A percentile compares a stretch with the other conserved stretches of the same genome.
phyloP scores from a whole-genome alignment of 2,888 invertebrate species.

The Hetaerina titia region DNA sequence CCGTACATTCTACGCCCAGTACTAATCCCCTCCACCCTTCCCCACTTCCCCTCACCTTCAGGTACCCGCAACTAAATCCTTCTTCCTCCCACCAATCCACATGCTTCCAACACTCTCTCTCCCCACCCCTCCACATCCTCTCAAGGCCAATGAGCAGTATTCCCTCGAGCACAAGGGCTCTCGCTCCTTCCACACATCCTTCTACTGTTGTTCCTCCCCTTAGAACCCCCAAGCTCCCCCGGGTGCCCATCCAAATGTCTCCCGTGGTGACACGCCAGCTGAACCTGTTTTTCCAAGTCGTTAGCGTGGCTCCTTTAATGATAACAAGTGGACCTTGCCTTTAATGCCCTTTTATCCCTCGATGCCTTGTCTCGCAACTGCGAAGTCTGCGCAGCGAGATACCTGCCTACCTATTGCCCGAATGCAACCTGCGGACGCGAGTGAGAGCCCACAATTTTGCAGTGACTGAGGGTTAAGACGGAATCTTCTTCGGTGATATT shows the following conservation, averaged over 20 bases:
- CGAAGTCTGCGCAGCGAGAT: too few relatives aligned
- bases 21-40: neutral
- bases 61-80: neutral
- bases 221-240: neutral
- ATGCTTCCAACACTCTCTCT: neutral
- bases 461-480: too few relatives aligned
- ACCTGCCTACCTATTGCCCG: too few relatives aligned
- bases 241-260: neutral
- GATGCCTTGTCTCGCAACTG: too few relatives aligned
- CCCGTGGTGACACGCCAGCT: neutral
- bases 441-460: too few relatives aligned
- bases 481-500: too few relatives aligned
- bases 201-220: neutral
- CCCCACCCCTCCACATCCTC: neutral
- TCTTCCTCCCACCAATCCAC: neutral
- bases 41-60: neutral
- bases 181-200: neutral
- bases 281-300: neutral
- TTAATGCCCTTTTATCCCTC: too few relatives aligned
- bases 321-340: too few relatives aligned
- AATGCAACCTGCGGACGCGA: too few relatives aligned
- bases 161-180: neutral
- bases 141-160: neutral
- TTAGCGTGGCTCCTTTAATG: neutral
- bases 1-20: neutral